Evolutionary conservation across 2,113 vertebrate genomes (phyloP), one percentile per base, ranked within the genome.

Genomic region (Lampris megalopsis): DNA sequence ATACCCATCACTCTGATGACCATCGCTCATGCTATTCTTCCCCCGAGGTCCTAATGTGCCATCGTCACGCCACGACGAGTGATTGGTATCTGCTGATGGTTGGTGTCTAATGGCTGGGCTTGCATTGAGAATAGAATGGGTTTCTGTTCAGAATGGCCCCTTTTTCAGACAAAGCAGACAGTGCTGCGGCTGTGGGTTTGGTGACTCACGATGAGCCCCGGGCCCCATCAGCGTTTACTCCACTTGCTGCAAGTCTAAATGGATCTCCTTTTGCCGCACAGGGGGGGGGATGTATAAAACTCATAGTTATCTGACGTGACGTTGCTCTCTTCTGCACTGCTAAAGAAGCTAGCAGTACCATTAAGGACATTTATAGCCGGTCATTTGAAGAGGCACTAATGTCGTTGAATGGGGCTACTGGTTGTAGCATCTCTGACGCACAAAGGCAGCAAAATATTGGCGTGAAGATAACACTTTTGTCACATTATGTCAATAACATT

Each of bases 51-150:
- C n/a, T 58, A 41, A 71, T 75, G 71, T 64, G 71, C 65, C 78
- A 45, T 74, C 77, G 58, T 72, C 48, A 5, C 1, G 35, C 50
- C 56, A 47, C 7, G n/a, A 58, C 57, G 1, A 2, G 73, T 61
- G 68, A 65, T 3, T 24, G 37, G 57, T 68, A 13, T 74, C 63
- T 75, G 69, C 68, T 69, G 77, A 78, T 85, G 79, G 75, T 83
- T 82, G 82, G 6, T 75, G 81, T 60, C n/a, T 75, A 68, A 75
- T 69, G 73, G 56, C 24, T 2, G 11, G 0, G 0, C 48, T 71
- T 41, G 52, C 59, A 59, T 36, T 2, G 48, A 63, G 68, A 52
- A 13, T 45, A 45, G 71, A 77, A 60, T 73, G 1, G 45, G 61
- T 82, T 79, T 43, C 45, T 56, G 35, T 56, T 74, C 52, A 35